Evolutionary conservation across 2,888 invertebrate genomes (phyloP).

Genomic region (Caenorhabditis wallacei): DNA sequence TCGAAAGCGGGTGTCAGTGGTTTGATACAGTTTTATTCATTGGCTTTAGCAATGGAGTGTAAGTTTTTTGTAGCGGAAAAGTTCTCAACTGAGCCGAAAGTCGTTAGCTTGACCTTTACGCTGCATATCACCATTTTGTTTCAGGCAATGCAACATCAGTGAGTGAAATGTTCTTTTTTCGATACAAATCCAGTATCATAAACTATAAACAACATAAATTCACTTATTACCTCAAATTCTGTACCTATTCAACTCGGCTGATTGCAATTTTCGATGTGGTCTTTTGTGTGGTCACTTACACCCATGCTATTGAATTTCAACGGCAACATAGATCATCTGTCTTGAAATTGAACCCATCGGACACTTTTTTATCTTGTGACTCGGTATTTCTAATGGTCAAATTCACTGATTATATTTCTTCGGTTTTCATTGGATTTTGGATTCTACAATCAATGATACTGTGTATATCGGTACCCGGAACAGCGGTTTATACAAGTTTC

Average conservation of each 20-base stretch:
- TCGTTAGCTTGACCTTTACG: too few relatives aligned
- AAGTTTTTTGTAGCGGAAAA: too few relatives aligned
- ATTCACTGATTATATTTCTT: background rate
- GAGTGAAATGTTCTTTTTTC: constrained; percentile 37
- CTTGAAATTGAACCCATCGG: background rate
- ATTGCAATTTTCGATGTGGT: constrained; percentile 1
- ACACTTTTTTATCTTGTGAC: background rate
- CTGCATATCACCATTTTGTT: too few relatives aligned
- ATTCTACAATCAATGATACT: background rate
- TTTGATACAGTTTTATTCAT: background rate
- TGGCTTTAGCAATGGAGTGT: constrained; percentile 23
- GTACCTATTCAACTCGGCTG: background rate
- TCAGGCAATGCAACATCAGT: constrained; percentile 32
- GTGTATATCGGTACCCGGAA: background rate
- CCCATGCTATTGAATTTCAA: background rate
- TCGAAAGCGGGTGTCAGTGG: background rate
- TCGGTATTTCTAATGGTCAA: background rate
- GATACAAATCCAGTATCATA: constrained; percentile 25
- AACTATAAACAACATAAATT: constrained; percentile 10
- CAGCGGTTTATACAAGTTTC: background rate
- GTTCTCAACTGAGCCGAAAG: too few relatives aligned
- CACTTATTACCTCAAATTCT: background rate
- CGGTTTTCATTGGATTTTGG: background rate
- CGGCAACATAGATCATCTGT: background rate
- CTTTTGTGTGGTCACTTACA: background rate